A percentile compares a stretch with the other conserved stretches of the same genome.
These are phyloP conservation scores for Tenthredo notha DNA, from an alignment of 2,888 invertebrate species.

Conservation along the genomic window DNA sequence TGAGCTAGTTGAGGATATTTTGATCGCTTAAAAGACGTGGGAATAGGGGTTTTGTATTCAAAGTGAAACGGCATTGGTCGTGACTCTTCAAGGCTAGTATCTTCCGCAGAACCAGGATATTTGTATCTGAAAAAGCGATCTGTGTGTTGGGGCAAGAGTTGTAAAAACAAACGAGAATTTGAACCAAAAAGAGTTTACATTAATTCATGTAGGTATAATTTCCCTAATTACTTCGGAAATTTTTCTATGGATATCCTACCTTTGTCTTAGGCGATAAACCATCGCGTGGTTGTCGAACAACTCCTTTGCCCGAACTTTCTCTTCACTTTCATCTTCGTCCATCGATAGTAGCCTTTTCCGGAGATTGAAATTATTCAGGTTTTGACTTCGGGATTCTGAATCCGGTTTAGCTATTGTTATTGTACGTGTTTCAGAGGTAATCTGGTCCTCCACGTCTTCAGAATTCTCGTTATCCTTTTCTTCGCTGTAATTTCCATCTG, in stretches of 20 bases:
- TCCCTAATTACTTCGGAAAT: conserved; percentile 43
- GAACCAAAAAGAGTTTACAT: background rate
- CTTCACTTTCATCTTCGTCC: conserved; percentile 59
- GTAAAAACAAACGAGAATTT: background rate
- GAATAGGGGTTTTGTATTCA: conserved; percentile 72
- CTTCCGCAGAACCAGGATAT: conserved; percentile 65
- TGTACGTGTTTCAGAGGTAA: conserved; percentile 53
- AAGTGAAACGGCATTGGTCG: conserved; percentile 80
- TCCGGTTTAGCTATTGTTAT: conserved; percentile 52
- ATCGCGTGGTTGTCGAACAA: conserved; percentile 73
- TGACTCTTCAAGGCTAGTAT: conserved; percentile 73
- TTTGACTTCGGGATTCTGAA: conserved; percentile 62
- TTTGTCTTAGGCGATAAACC: conserved; percentile 72
- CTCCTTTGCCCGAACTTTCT: conserved; percentile 63
- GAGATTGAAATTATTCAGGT: conserved; percentile 69
- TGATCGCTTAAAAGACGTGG: conserved; percentile 69
- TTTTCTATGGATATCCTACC: conserved; percentile 61
- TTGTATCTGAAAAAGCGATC: conserved; percentile 62
- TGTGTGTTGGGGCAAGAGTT: background rate
- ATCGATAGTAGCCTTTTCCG: conserved; percentile 65
- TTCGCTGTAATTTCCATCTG: conserved; percentile 58
- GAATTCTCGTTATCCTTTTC: background rate
- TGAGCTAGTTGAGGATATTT: conserved; percentile 75
- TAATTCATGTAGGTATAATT: background rate
- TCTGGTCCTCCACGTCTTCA: conserved; percentile 49